Evolutionary conservation across 2,113 vertebrate genomes (phyloP), one percentile per base, ranked within the genome.

Genomic region (Hiodon tergisus): DNA sequence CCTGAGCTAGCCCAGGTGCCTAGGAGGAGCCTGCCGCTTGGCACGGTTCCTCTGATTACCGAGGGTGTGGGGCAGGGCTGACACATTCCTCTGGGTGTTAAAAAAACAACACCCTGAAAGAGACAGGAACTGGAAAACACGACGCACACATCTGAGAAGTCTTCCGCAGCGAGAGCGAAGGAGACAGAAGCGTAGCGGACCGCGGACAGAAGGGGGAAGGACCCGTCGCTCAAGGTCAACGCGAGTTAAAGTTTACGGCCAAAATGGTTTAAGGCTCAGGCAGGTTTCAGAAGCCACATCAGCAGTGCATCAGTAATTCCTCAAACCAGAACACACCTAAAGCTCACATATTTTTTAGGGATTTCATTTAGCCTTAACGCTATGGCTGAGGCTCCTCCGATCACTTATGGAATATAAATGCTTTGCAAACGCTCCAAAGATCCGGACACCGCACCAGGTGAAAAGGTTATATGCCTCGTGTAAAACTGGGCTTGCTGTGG

Each of bases 121-220:
- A 76, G 77, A 79, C 76, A 84, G 79, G 81, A 85, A 83, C 81
- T 79, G 74, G 81, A 83, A 85, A 86, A 75, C 75, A 82, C 79
- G 82, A 82, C 78, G 81, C 76, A 68, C 31, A 8, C 53, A 48
- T 14, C 31, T 58, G 53, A 54, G 46, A 5, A 52, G 6, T 9
- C 0, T 6, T 5, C 16, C 4, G 16, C 10, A 60, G 58, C 66
- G 16, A 55, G 31, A 11, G 5, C 48, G 14, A 5, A 67, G 52
- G 16, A 72, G 48, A 75, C 59, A 74, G 55, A 77, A 31, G 48
- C 66, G 7, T n/a, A 14, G 53, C n/a, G 31, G 31, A 31, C 31
- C 31, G 31, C 31, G 31, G 31, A 31, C 31, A 31, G 31, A 31
- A 31, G 31, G 31, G 31, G 31, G 31, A 31, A 31, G 31, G 31